Evolutionary conservation across 2,888 invertebrate species (phyloP), one percentile per base, ranked within the genome.

Genomic region (Amphipoea oculea): DNA sequence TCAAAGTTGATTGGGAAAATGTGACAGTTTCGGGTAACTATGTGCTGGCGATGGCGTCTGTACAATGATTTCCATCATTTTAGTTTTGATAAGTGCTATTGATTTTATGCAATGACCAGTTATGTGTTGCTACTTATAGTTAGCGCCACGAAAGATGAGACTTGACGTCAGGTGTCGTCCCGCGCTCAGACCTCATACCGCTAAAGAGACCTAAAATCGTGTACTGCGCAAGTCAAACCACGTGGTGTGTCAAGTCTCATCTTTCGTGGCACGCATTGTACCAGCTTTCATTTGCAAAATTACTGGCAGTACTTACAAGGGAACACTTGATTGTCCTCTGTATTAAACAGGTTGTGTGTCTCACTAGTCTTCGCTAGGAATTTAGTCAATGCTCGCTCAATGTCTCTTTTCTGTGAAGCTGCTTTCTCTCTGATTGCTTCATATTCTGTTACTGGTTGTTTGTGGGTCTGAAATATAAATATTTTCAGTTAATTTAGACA

Each of bases 361-460:
- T 98, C 98, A 92, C 98, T 98, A 2, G 99, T 99, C 96, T 99
- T 99, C 1, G 99, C 99, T 80, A 99, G 97, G 95, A 99, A 99
- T 92, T 99, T 98, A 1, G 99, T 99, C 29, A 99, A 96, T 0
- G 99, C 99, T 92, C 98, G 98, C 95, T 99, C 99, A 71, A 99
- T 98, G 92, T 99, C 99, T 76, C 99, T 97, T 94, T 99, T 99
- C 92, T 99, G 99, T 72, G 98, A 98, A 0, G 99, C 99, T 65
- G 99, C 99, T 92, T 99, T 99, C 95, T 99, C 99, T 90, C 99
- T 97, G 73, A 99, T 99, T 0, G 99, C 98, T 97, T 99, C 99
- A 95, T 99, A 99, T 93, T 99, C 99, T 6, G 99, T 99, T 5
- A 99, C 98, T 60, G 99, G 99, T 96, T 99, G 99, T 94, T 99